Base-by-base conservation (phyloP, 2,113 vertebrate species). In the Phrynosoma platyrhinos region DNA sequence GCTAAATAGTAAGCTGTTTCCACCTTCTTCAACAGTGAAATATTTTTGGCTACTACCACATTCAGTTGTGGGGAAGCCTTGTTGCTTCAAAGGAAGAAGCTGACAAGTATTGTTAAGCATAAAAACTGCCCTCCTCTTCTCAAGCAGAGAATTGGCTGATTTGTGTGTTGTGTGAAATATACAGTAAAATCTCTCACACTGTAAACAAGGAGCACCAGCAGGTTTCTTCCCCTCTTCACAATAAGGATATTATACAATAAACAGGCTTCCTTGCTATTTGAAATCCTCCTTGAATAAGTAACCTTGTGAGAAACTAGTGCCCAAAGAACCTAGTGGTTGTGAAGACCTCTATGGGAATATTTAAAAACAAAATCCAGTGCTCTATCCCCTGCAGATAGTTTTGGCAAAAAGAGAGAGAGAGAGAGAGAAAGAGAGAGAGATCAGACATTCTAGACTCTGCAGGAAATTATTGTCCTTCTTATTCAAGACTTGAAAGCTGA, bases 291-390 rank as follows among this genome's bases (percentile, higher is more conserved):
- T 94, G 92, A 95, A 96, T 95, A 94, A 83, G 68, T 32, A 90
- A 92, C 92, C 92, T 95, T 93, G 91, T 96, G 95, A 94, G 95
- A 96, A 96, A 88, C 5, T 92, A 90, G 91, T 95, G 92, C 93
- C 93, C 27, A 94, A 93, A 93, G 92, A 91, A 62, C 91, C 23
- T 88, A 83, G 89, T 76, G 32, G 64, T 40, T 90, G 16, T 25
- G 82, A 90, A 86, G 47, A 89, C 0, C 58, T 58, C 76, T 23
- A 1, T 0, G 0, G 64, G 82, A 62, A 84, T 68, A 72, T 88
- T 85, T 83, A 85, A 86, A 42, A 62, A 5, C 30, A 1, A 13
- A 52, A 20, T 78, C 69, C 69, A 76, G 36, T 79, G 25, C 9
- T 87, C 81, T 77, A 32, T 47, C 40, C 75, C 79, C 40, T 1